Percentiles rank a stretch among this genome's conserved stretches.
phyloP scores from a whole-genome alignment of 2,797 vertebrate species.

The Myotis myotis region DNA sequence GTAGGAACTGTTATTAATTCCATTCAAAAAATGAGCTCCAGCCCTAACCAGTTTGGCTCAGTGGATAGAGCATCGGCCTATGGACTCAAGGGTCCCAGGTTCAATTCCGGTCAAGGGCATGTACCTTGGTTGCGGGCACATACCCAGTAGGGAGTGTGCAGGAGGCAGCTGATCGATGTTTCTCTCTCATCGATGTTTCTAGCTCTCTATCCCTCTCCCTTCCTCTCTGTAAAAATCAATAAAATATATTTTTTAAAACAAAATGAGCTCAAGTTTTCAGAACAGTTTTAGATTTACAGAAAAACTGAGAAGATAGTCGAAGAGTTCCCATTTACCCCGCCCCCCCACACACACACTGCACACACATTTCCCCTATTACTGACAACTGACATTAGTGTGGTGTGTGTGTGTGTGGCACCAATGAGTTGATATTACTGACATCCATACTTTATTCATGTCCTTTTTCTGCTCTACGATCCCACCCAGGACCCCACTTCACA shows the following conservation, averaged over 20 bases:
- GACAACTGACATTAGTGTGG: background rate
- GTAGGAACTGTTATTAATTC: background rate
- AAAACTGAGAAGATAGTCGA: background rate
- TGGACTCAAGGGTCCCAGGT: no score
- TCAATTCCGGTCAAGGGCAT: no score
- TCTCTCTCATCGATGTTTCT: no score
- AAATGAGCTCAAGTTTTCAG: background rate
- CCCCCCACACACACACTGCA: fast-evolving
- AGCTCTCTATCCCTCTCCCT: no score
- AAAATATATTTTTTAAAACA: background rate
- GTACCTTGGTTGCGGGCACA: no score
- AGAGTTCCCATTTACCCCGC: background rate
- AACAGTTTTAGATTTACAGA: background rate
- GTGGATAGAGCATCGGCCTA: no score
- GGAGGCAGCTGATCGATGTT: no score
- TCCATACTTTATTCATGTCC: background rate
- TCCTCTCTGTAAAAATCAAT: no score
- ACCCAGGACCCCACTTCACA: background rate
- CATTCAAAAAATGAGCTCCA: background rate
- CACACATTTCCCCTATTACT: background rate
- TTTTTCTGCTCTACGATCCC: background rate
- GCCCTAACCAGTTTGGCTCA: no score
- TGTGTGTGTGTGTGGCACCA: background rate
- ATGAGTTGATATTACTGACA: background rate
- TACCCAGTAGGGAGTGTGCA: no score